Evolutionary conservation across 2,888 invertebrate genomes (phyloP).

Genomic region (Epinotia ramella): DNA sequence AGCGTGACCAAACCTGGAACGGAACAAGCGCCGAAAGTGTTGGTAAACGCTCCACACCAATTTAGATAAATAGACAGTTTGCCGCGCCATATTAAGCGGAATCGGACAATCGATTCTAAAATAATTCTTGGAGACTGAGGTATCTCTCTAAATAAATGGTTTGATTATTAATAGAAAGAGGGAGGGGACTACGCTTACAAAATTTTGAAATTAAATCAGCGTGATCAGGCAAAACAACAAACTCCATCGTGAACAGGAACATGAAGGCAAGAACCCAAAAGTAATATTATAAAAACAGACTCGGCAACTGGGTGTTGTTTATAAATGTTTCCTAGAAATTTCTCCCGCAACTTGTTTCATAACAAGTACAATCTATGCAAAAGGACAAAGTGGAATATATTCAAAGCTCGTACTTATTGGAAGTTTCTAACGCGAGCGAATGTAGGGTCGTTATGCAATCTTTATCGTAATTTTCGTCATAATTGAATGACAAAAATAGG

Average conservation of each 20-base stretch:
- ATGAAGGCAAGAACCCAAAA: conserved; percentile 8
- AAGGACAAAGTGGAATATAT: conserved; percentile 30
- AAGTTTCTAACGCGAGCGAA: conserved; percentile 44
- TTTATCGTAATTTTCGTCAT: conserved; percentile 52
- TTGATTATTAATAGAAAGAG: not conserved
- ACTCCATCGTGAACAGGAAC: conserved; percentile 6
- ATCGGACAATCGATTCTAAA: not conserved
- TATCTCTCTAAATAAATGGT: not conserved
- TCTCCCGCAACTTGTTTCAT: conserved; percentile 18
- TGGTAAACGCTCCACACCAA: conserved; percentile 54
- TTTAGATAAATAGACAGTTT: conserved; percentile 49
- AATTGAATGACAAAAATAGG: conserved; percentile 54
- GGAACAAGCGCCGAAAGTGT: conserved; percentile 65
- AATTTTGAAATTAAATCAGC: conserved; percentile 18
- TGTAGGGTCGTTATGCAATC: conserved; percentile 52
- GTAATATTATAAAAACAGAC: conserved; percentile 16
- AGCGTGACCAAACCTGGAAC: conserved; percentile 64
- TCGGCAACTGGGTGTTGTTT: conserved; percentile 19
- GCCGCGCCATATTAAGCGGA: conserved; percentile 20
- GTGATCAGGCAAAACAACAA: conserved; percentile 13
- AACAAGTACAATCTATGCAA: conserved; percentile 19
- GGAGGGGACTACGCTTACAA: not conserved
- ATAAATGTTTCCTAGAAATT: conserved; percentile 28
- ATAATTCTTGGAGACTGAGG: not conserved
- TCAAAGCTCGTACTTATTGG: conserved; percentile 45